Conservation (phyloP, 2,113 vertebrate species). For the Empidonax alnorum region DNA sequence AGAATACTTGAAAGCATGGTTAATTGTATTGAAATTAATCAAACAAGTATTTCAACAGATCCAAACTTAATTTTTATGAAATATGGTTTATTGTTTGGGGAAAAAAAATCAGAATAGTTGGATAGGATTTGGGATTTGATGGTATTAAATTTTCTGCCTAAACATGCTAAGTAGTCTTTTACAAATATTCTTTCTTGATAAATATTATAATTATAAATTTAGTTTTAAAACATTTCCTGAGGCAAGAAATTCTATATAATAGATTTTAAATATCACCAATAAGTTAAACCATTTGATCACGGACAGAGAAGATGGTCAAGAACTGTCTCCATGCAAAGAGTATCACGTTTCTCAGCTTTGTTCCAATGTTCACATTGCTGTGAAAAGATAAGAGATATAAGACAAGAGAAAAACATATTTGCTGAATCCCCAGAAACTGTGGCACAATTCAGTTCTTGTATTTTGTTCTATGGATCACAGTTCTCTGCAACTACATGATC, state of each 20-base stretch:
- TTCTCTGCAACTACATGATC: no score
- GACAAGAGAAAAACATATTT: background rate
- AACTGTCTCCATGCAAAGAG: rapidly evolving
- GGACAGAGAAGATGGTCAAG: background rate
- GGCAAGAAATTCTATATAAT: background rate
- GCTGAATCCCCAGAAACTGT: background rate
- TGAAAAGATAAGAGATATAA: background rate
- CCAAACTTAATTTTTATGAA: background rate
- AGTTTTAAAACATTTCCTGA: background rate
- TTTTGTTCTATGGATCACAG: background rate
- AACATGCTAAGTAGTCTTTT: background rate
- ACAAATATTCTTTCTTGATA: background rate
- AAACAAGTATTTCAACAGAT: background rate
- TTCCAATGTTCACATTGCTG: background rate
- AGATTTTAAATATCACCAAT: background rate
- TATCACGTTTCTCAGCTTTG: background rate
- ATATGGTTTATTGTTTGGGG: rapidly evolving
- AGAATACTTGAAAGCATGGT: background rate
- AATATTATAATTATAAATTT: background rate
- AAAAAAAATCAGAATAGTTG: background rate
- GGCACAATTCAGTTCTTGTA: background rate
- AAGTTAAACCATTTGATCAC: background rate
- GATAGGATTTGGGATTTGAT: background rate
- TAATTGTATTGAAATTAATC: background rate
- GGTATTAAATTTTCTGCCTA: background rate